Base-by-base conservation (phyloP, 1,140 invertebrate species). In the Thalassaphorura encarpata region DNA sequence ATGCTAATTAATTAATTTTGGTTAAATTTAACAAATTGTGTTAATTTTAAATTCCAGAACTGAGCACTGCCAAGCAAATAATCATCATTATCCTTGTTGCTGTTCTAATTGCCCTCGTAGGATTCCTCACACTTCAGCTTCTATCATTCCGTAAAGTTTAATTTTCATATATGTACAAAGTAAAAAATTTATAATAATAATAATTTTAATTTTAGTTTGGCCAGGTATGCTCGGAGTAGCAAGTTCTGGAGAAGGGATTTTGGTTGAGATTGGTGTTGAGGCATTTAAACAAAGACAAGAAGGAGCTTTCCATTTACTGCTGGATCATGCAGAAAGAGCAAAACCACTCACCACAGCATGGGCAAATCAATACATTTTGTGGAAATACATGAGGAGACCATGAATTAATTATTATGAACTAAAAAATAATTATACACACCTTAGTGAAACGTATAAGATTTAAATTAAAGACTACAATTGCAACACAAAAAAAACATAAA, bases 331-430 rank as follows among this genome's bases (percentile, higher is more conserved):
- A 6, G 48, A 50, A 19, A 19, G 33, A 15, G 48, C 48, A 6
- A 50, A 50, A 33, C 31, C 31, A 4, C 21, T 50, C 19, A 33
- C 19, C 18, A n/a, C 21, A 31, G 26, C 48, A 13, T 50, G 48
- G 48, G 48, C 48, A 11, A 50, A 50, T 33, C 48, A 50, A 21
- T 50, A 50, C 21, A 21, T 50, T 6, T 29, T 50, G 3, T 50
- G 48, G 48, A 50, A 50, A 33, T 50, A 50, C n/a, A n/a, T n/a
- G n/a, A n/a, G n/a, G n/a, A n/a, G n/a, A n/a, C n/a, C n/a, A n/a
- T n/a, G n/a, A n/a, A n/a, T n/a, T n/a, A n/a, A n/a, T n/a, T n/a
- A n/a, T n/a, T n/a, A n/a, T n/a, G n/a, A n/a, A n/a, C n/a, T n/a
- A n/a, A n/a, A n/a, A n/a, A n/a, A n/a, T n/a, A n/a, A n/a, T n/a